Evolutionary conservation across 2,113 vertebrate species (phyloP), one percentile per base, ranked within the genome.

Genomic region (Zapornia atra): DNA sequence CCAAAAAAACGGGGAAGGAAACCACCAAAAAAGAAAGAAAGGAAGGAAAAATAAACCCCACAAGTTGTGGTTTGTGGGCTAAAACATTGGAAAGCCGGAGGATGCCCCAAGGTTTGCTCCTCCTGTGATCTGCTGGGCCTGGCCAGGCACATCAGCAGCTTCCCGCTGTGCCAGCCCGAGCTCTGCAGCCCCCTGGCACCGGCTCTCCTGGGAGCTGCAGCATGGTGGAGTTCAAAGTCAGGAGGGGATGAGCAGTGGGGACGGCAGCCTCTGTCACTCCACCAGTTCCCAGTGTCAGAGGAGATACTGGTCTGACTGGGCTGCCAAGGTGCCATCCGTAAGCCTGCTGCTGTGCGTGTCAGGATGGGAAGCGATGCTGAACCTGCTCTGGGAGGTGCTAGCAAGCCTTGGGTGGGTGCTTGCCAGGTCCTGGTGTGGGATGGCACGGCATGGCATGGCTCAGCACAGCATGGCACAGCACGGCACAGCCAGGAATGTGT

Each of bases 321-420:
- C 48, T 36, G 24, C 63, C 61, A 17, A 17, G 8, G 0, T 61
- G 15, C 44, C 29, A 9, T 77, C 59, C 34, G 12, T 68, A 59
- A 0, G 22, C 3, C 1, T 7, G 4, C 34, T 88, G 34, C 48
- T 63, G 16, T 22, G 2, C 26, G 36, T 50, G 4, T 72, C 50
- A 33, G 54, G 53, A 36, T 64, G 38, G 28, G 66, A 76, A 44
- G 66, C 1, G 7, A 53, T 29, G 28, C 24, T 13, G 22, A 68
- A 66, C 40, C 10, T 11, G 63, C 22, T 46, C 12, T 1, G 54
- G 12, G 28, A n/a, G 8, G 48, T 70, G 51, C 28, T 15, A 48
- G 0, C 26, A 1, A 51, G 28, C n/a, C 22, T 0, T 5, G 1
- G 53, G 25, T 34, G 54, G 31, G 28, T 77, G n/a, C 33, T 4